Percentiles rank a stretch among this genome's conserved stretches.
Evolutionary conservation across 2,888 invertebrate species (phyloP).

Genomic region (Cecidostiba fungosa): DNA sequence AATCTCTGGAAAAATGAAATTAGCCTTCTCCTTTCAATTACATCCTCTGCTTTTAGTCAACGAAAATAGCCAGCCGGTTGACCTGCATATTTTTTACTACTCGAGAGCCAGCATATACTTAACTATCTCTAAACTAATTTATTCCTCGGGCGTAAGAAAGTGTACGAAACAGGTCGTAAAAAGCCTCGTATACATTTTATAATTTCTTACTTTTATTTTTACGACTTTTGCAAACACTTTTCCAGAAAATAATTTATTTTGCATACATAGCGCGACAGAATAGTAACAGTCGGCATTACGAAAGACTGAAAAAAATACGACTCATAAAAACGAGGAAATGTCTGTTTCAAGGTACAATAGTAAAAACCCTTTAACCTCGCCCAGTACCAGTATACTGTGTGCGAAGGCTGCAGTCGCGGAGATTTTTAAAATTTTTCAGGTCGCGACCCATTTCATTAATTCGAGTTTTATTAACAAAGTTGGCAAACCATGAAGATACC

Average conservation of each 20-base stretch:
- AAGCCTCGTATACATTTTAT: slow-evolving; percentile 28
- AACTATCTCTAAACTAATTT: slow-evolving; percentile 46
- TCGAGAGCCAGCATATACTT: slow-evolving; percentile 10
- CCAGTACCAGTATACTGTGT: background rate
- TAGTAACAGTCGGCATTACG: slow-evolving; percentile 21
- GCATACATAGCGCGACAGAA: slow-evolving; percentile 16
- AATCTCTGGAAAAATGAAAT: background rate
- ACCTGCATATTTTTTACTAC: slow-evolving; percentile 41
- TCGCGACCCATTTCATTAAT: background rate
- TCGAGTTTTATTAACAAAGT: background rate
- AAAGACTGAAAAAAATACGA: slow-evolving; percentile 45
- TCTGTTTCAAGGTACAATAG: slow-evolving; percentile 35
- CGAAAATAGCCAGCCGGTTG: background rate
- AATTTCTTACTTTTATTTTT: slow-evolving; percentile 40
- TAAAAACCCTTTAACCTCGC: slow-evolving; percentile 23
- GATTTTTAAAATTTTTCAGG: background rate
- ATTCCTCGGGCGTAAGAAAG: slow-evolving; percentile 34
- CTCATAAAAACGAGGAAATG: slow-evolving; percentile 38
- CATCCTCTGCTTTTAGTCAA: background rate
- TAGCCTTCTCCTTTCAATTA: slow-evolving; percentile 24
- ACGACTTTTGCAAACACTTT: slow-evolving; percentile 42
- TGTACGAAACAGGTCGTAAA: slow-evolving; percentile 29
- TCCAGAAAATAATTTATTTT: slow-evolving; percentile 55
- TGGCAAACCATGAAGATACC: too few relatives aligned
- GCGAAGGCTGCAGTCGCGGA: background rate